A percentile compares a stretch with the other conserved stretches of the same genome.
phyloP scores from a whole-genome alignment of 2,797 vertebrate genomes.

The Platyrinchus mystaceus region DNA sequence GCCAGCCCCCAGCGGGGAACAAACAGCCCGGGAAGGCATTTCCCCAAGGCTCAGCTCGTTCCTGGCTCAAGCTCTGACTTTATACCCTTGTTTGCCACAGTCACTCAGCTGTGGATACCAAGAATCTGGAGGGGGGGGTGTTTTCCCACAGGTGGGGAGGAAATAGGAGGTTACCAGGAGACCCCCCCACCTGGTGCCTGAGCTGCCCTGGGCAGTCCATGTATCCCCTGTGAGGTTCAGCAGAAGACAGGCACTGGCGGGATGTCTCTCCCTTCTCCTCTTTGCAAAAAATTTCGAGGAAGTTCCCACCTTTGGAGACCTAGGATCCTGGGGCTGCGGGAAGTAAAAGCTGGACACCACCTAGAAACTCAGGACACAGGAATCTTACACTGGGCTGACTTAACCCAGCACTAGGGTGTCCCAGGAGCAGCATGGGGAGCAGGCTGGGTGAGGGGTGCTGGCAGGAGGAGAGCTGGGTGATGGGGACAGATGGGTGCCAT shows the following conservation, averaged over 20 bases:
- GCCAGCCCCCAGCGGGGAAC: background rate
- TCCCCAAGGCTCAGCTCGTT: background rate
- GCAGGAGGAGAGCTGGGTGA: fast-evolving
- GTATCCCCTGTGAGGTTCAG: background rate
- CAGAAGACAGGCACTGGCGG: background rate
- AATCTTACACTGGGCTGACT: background rate
- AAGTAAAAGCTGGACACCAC: background rate
- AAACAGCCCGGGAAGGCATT: background rate
- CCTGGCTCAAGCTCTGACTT: background rate
- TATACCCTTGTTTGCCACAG: fast-evolving
- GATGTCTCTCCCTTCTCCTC: background rate
- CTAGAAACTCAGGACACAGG: background rate
- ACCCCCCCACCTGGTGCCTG: background rate
- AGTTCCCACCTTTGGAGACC: background rate
- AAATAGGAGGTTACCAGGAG: background rate
- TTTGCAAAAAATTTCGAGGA: background rate
- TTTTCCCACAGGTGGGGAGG: background rate
- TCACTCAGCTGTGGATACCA: background rate
- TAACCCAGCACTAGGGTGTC: background rate
- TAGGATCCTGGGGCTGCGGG: background rate
- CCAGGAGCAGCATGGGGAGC: background rate
- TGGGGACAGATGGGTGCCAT: background rate
- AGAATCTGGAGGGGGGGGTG: background rate
- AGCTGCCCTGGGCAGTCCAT: background rate
- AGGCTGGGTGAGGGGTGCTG: background rate